Evolutionary conservation across 2,113 vertebrate species (phyloP).

Genomic region (Cygnus buccinator): DNA sequence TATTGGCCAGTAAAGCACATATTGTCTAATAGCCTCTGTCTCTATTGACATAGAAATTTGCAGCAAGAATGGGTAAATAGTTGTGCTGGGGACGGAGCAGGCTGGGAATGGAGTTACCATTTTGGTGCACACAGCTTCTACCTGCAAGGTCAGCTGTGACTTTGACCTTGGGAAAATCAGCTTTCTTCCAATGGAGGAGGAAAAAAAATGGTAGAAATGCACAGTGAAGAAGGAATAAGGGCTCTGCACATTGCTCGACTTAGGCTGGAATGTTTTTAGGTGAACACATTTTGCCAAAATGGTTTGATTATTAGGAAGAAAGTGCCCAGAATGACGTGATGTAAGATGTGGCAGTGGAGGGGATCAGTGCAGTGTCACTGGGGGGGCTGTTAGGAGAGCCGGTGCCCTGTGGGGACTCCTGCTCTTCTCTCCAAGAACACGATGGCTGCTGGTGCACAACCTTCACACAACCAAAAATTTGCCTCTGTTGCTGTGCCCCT

Average conservation of each 20-base stretch:
- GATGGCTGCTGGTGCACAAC: background rate
- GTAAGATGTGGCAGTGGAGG: background rate
- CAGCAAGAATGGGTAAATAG: background rate
- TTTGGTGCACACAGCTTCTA: background rate
- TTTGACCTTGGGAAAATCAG: background rate
- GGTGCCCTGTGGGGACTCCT: background rate
- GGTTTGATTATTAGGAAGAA: background rate
- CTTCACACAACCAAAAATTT: background rate
- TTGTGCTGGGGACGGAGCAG: background rate
- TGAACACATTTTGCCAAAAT: background rate
- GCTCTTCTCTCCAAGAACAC: background rate
- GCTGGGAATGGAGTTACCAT: background rate
- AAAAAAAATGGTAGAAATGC: background rate
- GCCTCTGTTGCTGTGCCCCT: background rate
- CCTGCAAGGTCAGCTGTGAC: background rate
- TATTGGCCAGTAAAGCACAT: background rate
- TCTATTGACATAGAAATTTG: background rate
- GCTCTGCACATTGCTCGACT: background rate
- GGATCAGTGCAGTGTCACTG: background rate
- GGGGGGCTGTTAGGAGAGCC: background rate
- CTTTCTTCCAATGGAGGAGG: background rate
- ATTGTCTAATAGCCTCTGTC: background rate
- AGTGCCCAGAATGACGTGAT: background rate
- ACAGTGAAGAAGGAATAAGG: background rate
- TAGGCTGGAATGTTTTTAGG: background rate